Percentiles rank a stretch among this genome's conserved stretches.
Evolutionary conservation across 2,888 invertebrate species (phyloP).

Genomic region (Tenthredo distinguenda): DNA sequence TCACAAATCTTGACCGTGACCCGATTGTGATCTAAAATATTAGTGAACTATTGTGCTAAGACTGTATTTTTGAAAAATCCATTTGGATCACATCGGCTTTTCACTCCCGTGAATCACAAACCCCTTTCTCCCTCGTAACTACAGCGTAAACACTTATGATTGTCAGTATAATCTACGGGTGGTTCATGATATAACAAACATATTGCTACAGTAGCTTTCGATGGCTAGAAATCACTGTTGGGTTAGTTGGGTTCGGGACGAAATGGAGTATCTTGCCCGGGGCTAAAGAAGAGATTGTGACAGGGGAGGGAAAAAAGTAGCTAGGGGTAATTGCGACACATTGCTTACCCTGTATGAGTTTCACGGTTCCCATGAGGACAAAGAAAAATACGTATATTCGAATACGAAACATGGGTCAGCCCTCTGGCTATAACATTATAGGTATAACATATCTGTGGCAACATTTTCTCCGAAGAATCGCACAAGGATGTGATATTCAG

Average conservation of each 20-base stretch:
- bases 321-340: constrained; percentile 16
- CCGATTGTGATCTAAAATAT: background rate
- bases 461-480: background rate
- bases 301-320: background rate
- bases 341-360: constrained; percentile 11
- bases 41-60: background rate
- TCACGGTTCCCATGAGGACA: constrained; percentile 13
- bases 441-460: background rate
- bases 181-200: background rate
- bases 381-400: constrained; percentile 7
- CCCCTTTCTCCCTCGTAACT: background rate
- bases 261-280: background rate
- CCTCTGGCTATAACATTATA: background rate
- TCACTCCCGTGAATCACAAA: background rate
- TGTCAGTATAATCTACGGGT: background rate
- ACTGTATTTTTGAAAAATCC: background rate
- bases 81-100: background rate
- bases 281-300: background rate
- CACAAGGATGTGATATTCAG: background rate
- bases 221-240: constrained; percentile 12
- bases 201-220: background rate
- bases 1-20: background rate
- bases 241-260: background rate
- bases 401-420: background rate
- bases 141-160: background rate